Conservation (phyloP, 2,113 vertebrate species). For the human region DNA sequence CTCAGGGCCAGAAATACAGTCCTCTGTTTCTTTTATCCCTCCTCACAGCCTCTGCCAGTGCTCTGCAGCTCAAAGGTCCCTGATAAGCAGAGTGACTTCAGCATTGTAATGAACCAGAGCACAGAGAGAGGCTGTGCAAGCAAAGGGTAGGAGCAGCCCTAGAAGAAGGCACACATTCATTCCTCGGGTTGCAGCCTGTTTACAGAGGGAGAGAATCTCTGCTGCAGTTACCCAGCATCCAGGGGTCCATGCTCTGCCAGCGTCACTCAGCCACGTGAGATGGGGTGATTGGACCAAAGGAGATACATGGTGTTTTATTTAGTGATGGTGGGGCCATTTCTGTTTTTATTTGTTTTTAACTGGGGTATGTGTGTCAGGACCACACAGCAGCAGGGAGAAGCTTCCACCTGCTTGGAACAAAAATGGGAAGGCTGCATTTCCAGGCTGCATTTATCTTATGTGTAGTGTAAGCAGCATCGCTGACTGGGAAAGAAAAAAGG, state of each 20-base stretch:
- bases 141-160: not conserved
- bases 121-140: not conserved
- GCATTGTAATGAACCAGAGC: not conserved
- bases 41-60: not conserved
- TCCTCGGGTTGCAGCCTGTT: not conserved
- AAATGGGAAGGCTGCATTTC: not conserved
- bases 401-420: not conserved
- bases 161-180: not conserved
- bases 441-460: not conserved
- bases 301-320: not conserved
- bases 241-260: not conserved
- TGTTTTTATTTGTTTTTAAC: not conserved
- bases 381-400: slow-evolving; percentile 1
- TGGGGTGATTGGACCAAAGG: not conserved
- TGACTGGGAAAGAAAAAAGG: not conserved
- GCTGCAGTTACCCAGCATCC: not conserved
- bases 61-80: not conserved
- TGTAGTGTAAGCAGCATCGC: rapidly evolving
- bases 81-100: not conserved
- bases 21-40: not conserved
- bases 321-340: not conserved
- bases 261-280: not conserved
- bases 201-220: not conserved
- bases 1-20: not conserved
- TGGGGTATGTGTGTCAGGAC: not conserved